These are phyloP conservation scores for Anas platyrhynchos DNA, from an alignment of 2,113 vertebrate genomes.

Conservation along the genomic window DNA sequence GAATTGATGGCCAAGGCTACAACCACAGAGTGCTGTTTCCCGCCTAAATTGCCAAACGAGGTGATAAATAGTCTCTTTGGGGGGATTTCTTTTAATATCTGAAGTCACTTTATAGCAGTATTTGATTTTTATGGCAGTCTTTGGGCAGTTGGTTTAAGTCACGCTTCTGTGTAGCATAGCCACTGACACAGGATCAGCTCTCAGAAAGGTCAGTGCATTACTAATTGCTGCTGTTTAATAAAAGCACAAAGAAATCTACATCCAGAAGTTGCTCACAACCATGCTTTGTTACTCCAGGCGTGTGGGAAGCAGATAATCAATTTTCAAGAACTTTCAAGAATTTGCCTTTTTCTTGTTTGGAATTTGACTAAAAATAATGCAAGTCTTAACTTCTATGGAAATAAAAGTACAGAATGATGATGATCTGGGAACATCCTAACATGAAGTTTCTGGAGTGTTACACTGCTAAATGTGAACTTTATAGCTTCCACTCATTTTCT, in stretches of 20 bases:
- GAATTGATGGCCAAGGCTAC: background rate
- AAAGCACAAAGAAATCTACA: background rate
- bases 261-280: background rate
- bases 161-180: fast-evolving
- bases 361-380: background rate
- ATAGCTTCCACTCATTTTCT: background rate
- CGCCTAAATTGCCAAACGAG: background rate
- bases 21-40: background rate
- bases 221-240: background rate
- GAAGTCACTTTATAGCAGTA: background rate
- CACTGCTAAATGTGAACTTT: background rate
- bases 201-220: background rate
- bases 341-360: background rate
- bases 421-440: background rate
- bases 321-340: background rate
- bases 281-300: background rate
- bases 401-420: fast-evolving
- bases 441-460: background rate
- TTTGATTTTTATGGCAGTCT: conserved; percentile 24
- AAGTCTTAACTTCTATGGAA: background rate
- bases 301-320: fast-evolving
- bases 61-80: background rate
- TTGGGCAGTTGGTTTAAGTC: background rate
- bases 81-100: conserved; percentile 5
- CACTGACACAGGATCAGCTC: background rate